A percentile compares a stretch with the other conserved stretches of the same genome.
Conservation (phyloP, 2,888 invertebrate species). For the Diachrysia chrysitis region DNA sequence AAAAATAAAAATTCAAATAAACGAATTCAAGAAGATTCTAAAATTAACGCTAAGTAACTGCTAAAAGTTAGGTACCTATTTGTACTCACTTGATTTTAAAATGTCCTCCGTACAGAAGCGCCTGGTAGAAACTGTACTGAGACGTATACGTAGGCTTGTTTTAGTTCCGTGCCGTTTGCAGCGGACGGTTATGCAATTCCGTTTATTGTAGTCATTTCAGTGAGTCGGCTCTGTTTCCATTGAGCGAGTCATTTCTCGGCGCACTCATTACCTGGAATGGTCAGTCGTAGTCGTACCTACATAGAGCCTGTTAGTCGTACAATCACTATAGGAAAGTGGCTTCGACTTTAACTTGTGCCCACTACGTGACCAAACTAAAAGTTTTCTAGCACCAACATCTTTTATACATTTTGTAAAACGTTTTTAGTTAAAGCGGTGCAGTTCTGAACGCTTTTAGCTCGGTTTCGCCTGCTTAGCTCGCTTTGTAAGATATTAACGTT, state of each 20-base stretch:
- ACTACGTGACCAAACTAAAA: slow-evolving; percentile 34
- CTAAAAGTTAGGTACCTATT: too few relatives aligned
- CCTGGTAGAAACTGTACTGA: neutral
- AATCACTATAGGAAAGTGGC: slow-evolving; percentile 14
- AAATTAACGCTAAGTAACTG: too few relatives aligned
- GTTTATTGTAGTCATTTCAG: slow-evolving; percentile 64
- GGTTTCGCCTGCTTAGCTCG: slow-evolving; percentile 27
- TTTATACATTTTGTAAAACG: slow-evolving; percentile 41
- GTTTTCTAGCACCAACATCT: slow-evolving; percentile 24
- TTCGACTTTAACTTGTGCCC: slow-evolving; percentile 22
- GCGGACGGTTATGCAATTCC: slow-evolving; percentile 62
- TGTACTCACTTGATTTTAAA: neutral
- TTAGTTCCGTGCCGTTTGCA: slow-evolving; percentile 54
- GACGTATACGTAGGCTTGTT: slow-evolving; percentile 29
- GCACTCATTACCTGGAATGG: slow-evolving; percentile 63
- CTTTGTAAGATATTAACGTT: slow-evolving; percentile 24
- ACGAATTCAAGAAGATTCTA: too few relatives aligned
- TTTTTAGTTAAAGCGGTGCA: slow-evolving; percentile 39
- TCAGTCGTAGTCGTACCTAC: slow-evolving; percentile 40
- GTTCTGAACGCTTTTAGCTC: slow-evolving; percentile 26
- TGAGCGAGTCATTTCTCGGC: slow-evolving; percentile 62
- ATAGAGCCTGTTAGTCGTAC: slow-evolving; percentile 32
- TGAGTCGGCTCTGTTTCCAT: slow-evolving; percentile 55
- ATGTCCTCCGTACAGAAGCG: neutral
- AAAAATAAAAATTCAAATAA: too few relatives aligned